Conservation (phyloP, 2,888 invertebrate species). For the Perdita meconis region DNA sequence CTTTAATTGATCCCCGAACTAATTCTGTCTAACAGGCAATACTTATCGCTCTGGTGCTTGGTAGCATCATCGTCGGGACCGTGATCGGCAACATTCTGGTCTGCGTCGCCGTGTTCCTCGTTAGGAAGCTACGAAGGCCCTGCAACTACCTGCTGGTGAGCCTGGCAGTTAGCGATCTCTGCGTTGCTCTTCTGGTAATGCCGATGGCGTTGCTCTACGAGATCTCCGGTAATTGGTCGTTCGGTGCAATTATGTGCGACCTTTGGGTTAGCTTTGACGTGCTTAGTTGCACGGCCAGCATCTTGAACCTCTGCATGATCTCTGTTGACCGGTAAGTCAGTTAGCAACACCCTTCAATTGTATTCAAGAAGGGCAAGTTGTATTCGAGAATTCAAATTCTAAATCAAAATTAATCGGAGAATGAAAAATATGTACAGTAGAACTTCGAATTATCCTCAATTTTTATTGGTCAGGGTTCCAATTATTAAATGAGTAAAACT, state of each 20-base stretch:
- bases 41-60: constrained; percentile 89
- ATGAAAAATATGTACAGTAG: no score
- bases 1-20: background rate
- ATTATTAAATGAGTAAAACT: no score
- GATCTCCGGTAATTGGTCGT: constrained; percentile 96
- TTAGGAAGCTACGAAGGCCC: constrained; percentile 94
- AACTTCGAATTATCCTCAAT: no score
- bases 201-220: constrained; percentile 98
- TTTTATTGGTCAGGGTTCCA: no score
- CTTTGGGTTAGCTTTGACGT: constrained; percentile 99
- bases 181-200: constrained; percentile 98
- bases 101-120: constrained; percentile 97
- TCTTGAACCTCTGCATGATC: constrained; percentile 98
- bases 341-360: no score
- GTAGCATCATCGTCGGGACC: constrained; percentile 91
- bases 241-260: constrained; percentile 96
- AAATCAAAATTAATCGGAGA: no score
- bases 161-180: constrained; percentile 97
- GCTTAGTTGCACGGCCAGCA: constrained; percentile 98
- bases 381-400: no score
- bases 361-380: no score
- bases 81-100: constrained; percentile 96
- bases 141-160: constrained; percentile 97
- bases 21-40: constrained; percentile 85
- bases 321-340: constrained; percentile 91